phyloP scores from a whole-genome alignment of 2,888 invertebrate species.

The Hirtodrosophila duncani region DNA sequence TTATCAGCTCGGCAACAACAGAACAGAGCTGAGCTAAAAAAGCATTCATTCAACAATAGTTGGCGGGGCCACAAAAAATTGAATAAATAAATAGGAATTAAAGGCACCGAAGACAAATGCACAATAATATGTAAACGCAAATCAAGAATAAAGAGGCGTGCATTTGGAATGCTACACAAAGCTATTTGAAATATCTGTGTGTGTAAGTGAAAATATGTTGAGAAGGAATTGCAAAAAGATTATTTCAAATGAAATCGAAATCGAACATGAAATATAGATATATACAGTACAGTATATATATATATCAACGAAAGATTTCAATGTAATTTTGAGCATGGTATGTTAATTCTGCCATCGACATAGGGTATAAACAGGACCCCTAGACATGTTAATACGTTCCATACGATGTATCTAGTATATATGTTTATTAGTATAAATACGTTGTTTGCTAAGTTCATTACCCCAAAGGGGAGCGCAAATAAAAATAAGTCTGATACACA shows the following conservation, averaged over 20 bases:
- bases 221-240: too few relatives aligned
- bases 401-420: conserved; percentile 4
- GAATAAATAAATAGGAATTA: conserved; percentile 60
- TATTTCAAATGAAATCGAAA: too few relatives aligned
- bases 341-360: too few relatives aligned
- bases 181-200: conserved; percentile 35
- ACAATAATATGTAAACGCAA: conserved; percentile 49
- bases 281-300: too few relatives aligned
- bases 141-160: neutral
- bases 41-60: conserved; percentile 2
- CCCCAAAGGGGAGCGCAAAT: conserved; percentile 40
- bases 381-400: conserved; percentile 6
- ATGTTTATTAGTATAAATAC: conserved; percentile 13
- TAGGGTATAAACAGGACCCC: conserved; percentile 18
- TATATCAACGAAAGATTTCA: too few relatives aligned
- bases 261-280: too few relatives aligned
- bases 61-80: conserved; percentile 25
- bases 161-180: conserved; percentile 25
- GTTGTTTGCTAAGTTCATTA: conserved; percentile 38
- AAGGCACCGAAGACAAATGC: conserved; percentile 42
- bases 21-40: neutral
- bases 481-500: conserved; percentile 5
- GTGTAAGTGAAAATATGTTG: too few relatives aligned
- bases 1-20: conserved; percentile 23
- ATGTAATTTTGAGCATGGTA: too few relatives aligned